These are phyloP conservation scores for Mercenaria mercenaria DNA, from an alignment of 1,140 invertebrate genomes.

Conservation along the genomic window DNA sequence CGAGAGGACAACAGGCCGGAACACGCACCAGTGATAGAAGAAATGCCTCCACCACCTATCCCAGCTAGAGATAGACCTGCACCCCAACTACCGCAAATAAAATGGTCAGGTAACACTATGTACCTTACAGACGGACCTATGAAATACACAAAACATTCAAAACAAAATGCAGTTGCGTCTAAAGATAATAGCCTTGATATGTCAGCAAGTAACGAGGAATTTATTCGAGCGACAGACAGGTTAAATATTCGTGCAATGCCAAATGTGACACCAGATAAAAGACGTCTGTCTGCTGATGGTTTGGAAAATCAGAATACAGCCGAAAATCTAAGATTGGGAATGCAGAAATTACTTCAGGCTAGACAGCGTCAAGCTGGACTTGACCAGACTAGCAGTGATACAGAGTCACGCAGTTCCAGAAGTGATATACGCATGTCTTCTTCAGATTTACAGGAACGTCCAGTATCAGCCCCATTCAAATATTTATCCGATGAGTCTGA, in stretches of 20 bases:
- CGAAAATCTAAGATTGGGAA: conserved; percentile 79
- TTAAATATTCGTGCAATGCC: conserved; percentile 79
- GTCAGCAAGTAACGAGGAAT: conserved; percentile 73
- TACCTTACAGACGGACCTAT: conserved; percentile 58
- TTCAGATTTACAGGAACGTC: conserved; percentile 49
- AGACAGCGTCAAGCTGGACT: conserved; percentile 70
- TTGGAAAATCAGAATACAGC: conserved; percentile 74
- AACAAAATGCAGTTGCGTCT: not conserved
- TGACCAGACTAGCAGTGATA: conserved; percentile 77
- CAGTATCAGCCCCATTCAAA: conserved; percentile 77
- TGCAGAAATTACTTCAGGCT: conserved; percentile 84
- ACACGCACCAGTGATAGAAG: conserved; percentile 93
- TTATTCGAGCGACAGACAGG: conserved; percentile 64
- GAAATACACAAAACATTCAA: conserved; percentile 44
- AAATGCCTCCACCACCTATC: conserved; percentile 87
- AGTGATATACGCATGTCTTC: conserved; percentile 51
- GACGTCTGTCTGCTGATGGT: conserved; percentile 61
- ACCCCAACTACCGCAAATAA: conserved; percentile 54
- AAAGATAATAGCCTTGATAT: not conserved
- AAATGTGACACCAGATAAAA: conserved; percentile 61
- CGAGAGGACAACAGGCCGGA: conserved; percentile 90
- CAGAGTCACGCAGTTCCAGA: conserved; percentile 72
- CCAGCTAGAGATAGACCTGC: conserved; percentile 10
- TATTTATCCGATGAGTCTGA: conserved; percentile 55
- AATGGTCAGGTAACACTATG: conserved; percentile 66